Conservation (phyloP, 2,888 invertebrate species). For the Troides helena region DNA sequence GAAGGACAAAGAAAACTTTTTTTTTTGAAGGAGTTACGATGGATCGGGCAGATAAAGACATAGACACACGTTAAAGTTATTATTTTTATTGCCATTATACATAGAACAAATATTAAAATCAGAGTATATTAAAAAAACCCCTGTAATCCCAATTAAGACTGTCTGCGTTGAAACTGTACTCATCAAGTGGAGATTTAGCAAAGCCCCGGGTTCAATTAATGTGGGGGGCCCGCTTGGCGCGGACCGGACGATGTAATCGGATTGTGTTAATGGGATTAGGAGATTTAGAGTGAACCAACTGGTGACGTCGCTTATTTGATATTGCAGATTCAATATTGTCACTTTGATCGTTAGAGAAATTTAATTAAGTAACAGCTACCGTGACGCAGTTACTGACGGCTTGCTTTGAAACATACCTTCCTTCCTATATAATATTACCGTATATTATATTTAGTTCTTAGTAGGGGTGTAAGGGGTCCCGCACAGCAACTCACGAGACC, state of each 20-base stretch:
- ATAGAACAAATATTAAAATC: neutral
- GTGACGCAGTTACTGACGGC: too few species aligned
- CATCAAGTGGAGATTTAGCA: slow-evolving; percentile 19
- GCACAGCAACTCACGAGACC: too few species aligned
- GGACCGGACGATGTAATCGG: slow-evolving; percentile 48
- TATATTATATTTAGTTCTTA: too few species aligned
- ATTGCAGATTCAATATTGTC: slow-evolving; percentile 34
- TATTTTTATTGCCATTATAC: too few species aligned
- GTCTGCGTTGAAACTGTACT: slow-evolving; percentile 14
- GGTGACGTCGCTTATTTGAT: slow-evolving; percentile 18
- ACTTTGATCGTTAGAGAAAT: neutral
- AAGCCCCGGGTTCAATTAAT: slow-evolving; percentile 44
- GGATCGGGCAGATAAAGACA: too few species aligned
- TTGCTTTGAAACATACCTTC: too few species aligned
- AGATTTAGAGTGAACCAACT: slow-evolving; percentile 29
- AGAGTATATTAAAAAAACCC: neutral
- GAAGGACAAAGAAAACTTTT: too few species aligned
- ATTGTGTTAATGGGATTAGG: slow-evolving; percentile 46
- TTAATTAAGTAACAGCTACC: neutral
- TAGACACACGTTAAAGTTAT: too few species aligned
- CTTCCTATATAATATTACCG: too few species aligned
- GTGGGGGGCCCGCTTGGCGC: slow-evolving; percentile 43
- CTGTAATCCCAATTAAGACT: slow-evolving; percentile 1
- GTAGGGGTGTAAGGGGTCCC: too few species aligned
- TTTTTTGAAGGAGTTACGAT: too few species aligned